A percentile compares a stretch with the other conserved stretches of the same genome.
These are phyloP conservation scores for Parazoanthus swiftii DNA, from an alignment of 92 coral and sea anemone species.

Conservation along the genomic window DNA sequence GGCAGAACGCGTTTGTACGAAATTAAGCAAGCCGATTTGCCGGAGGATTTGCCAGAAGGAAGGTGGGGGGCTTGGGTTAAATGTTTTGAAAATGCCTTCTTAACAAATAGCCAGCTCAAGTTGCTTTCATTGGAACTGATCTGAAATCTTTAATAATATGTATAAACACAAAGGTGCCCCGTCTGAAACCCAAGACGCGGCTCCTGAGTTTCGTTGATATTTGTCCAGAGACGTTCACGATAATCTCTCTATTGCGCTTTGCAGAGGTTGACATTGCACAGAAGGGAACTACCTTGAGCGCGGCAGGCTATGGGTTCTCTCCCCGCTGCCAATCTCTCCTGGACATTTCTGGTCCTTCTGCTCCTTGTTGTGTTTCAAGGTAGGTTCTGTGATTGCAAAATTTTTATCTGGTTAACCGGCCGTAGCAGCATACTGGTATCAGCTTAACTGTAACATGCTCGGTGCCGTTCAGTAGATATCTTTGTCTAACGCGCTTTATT, in stretches of 20 bases:
- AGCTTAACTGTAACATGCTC: neutral
- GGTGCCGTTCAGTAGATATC: neutral
- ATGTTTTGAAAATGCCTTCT: constrained; percentile 10
- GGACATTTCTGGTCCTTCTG: constrained; percentile 30
- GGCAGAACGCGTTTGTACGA: neutral
- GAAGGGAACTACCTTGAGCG: neutral
- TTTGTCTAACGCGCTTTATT: neutral
- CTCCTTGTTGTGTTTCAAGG: constrained; percentile 20
- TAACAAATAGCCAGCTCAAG: constrained; percentile 33
- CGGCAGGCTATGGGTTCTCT: neutral
- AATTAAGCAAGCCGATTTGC: neutral
- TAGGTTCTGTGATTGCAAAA: neutral
- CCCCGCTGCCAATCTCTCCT: constrained; percentile 5
- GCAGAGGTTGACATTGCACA: constrained; percentile 38
- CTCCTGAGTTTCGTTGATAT: neutral
- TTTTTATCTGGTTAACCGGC: neutral
- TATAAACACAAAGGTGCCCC: constrained; percentile 13
- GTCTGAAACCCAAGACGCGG: constrained; percentile 41
- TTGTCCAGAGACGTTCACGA: constrained; percentile 7
- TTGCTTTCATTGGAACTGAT: constrained; percentile 28
- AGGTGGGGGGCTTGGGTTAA: constrained; percentile 22
- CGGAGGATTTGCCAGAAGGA: neutral
- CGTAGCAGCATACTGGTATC: neutral
- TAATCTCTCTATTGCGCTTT: constrained; percentile 27
- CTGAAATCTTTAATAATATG: neutral